A percentile compares a stretch with the other conserved stretches of the same genome.
Evolutionary conservation across 1,140 invertebrate species (phyloP).

Genomic region (Drosophila triauraria): DNA sequence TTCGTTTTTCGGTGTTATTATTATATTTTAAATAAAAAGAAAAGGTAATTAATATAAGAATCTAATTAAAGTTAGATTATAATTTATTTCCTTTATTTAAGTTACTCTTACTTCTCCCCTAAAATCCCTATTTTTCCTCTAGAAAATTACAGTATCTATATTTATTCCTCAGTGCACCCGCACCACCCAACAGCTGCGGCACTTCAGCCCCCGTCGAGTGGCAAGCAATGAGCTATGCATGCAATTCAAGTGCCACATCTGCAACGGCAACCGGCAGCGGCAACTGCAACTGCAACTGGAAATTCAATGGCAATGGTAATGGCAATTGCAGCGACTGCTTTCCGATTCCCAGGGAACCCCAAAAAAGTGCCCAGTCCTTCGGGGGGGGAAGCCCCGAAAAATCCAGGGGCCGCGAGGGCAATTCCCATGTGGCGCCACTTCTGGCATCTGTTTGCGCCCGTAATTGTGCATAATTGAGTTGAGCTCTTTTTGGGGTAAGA

Average conservation of each 20-base stretch:
- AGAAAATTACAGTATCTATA: not conserved
- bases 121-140: too few species aligned
- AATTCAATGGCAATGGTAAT: slow-evolving; percentile 33
- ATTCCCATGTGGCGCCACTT: slow-evolving; percentile 33
- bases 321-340: slow-evolving; percentile 36
- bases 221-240: slow-evolving; percentile 81
- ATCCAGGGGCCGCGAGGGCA: not conserved
- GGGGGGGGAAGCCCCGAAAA: slow-evolving; percentile 21
- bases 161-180: not conserved
- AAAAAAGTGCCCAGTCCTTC: slow-evolving; percentile 46
- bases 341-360: slow-evolving; percentile 49
- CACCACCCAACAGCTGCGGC: slow-evolving; percentile 32
- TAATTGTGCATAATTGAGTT: slow-evolving; percentile 83
- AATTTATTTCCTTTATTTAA: too few species aligned
- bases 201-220: slow-evolving; percentile 59
- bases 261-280: slow-evolving; percentile 12
- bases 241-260: slow-evolving; percentile 77
- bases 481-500: slow-evolving; percentile 2
- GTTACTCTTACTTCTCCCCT: too few species aligned
- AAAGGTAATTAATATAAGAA: too few species aligned
- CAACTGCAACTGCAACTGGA: slow-evolving; percentile 26
- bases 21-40: too few species aligned
- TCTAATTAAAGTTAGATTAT: too few species aligned
- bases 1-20: too few species aligned
- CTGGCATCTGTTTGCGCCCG: slow-evolving; percentile 68